phyloP scores from a whole-genome alignment of 1,140 invertebrate genomes.

The Bathynomus jamesi region DNA sequence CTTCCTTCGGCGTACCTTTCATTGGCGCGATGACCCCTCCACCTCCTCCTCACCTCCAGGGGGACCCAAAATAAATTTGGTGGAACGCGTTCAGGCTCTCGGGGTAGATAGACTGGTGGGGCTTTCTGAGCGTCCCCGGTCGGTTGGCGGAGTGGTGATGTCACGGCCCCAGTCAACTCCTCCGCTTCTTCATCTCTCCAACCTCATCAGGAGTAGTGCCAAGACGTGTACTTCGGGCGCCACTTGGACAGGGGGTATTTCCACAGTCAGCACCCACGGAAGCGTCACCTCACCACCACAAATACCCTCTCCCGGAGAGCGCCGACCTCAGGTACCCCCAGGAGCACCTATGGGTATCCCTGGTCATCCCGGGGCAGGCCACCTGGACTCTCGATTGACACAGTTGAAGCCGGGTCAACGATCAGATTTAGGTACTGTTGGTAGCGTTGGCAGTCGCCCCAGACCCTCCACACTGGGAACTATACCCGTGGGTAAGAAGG shows the following conservation, averaged over 20 bases:
- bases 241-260: not conserved
- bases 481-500: constrained; percentile 6
- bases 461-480: constrained; percentile 16
- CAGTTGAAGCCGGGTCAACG: constrained; percentile 29
- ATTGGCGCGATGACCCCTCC: constrained; percentile 43
- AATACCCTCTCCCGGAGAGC: constrained; percentile 23
- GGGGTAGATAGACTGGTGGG: constrained; percentile 59
- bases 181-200: constrained; percentile 34
- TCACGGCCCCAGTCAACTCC: constrained; percentile 31
- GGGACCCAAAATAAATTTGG: constrained; percentile 50
- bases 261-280: not conserved
- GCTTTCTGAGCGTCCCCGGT: constrained; percentile 47
- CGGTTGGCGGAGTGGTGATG: constrained; percentile 51
- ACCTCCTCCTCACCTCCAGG: constrained; percentile 41
- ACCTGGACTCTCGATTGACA: constrained; percentile 23
- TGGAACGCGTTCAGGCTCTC: constrained; percentile 60
- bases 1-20: constrained; percentile 59
- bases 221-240: constrained; percentile 10
- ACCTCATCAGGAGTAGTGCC: constrained; percentile 29
- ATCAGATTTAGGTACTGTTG: constrained; percentile 30
- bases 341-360: constrained; percentile 32
- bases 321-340: constrained; percentile 26
- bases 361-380: constrained; percentile 31
- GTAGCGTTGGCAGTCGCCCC: constrained; percentile 19
- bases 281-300: constrained; percentile 8